A percentile compares a stretch with the other conserved stretches of the same genome.
Evolutionary conservation across 1,140 invertebrate species (phyloP).

Genomic region (Formica exsecta): DNA sequence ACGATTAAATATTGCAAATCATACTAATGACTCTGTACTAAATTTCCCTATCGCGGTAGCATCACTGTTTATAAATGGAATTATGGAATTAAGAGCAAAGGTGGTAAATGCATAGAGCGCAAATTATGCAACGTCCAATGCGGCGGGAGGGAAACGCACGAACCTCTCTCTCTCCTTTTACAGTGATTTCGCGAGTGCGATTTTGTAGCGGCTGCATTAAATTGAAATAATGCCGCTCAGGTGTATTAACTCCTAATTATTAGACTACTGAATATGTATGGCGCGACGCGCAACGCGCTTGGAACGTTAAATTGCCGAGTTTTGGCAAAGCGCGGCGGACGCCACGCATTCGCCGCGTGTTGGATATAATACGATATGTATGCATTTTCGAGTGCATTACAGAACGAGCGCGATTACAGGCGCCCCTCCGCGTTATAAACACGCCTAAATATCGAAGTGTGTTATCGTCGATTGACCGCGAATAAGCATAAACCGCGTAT

Average conservation of each 20-base stretch:
- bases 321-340: conserved; percentile 2
- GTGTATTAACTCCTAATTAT: conserved; percentile 67
- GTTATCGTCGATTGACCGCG: conserved; percentile 41
- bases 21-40: not conserved
- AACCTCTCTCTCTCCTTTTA: not conserved
- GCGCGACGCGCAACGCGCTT: conserved; percentile 54
- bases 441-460: conserved; percentile 23
- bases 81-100: conserved; percentile 9
- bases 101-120: not conserved
- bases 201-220: conserved; percentile 46
- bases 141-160: not conserved
- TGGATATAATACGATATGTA: conserved; percentile 29
- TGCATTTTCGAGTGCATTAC: conserved; percentile 16
- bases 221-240: conserved; percentile 60
- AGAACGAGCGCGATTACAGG: conserved; percentile 17
- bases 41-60: not conserved
- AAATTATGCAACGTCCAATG: conserved; percentile 48
- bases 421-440: conserved; percentile 17
- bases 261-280: conserved; percentile 60
- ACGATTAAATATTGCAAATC: not conserved
- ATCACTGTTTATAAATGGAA: not conserved
- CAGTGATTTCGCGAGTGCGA: conserved; percentile 34
- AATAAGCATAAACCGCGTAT: conserved; percentile 24
- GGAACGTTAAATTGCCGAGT: conserved; percentile 60
- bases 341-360: not conserved